phyloP scores from a whole-genome alignment of 2,888 invertebrate genomes.

The Trachelus tabidus region DNA sequence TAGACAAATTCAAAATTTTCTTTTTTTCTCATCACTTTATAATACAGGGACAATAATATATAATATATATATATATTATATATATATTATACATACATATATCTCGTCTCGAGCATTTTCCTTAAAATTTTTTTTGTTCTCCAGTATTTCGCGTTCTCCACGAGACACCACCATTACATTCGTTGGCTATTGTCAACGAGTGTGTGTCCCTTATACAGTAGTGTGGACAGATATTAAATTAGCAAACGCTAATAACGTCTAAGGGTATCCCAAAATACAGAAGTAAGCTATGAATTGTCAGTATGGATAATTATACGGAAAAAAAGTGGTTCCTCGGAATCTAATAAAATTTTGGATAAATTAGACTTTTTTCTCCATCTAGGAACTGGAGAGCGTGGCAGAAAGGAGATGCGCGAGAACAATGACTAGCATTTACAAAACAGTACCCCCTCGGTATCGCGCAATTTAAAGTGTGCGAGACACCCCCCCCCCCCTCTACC shows the following conservation, averaged over 20 bases:
- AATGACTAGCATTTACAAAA: conserved; percentile 8
- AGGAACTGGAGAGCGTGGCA: conserved; percentile 7
- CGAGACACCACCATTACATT: conserved; percentile 25
- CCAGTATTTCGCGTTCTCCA: conserved; percentile 6
- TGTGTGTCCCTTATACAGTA: conserved; percentile 12
- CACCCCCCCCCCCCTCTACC: accelerated
- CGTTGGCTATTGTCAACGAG: conserved; percentile 27
- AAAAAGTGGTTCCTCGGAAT: not conserved
- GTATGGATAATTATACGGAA: not conserved
- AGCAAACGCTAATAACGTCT: not conserved
- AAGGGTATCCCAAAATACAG: not conserved
- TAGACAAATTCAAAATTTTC: not conserved
- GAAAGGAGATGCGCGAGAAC: conserved; percentile 5
- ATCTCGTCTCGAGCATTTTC: not conserved
- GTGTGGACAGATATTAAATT: not conserved
- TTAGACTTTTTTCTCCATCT: not conserved
- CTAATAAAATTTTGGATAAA: not conserved
- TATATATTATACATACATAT: not conserved
- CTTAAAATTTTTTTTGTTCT: conserved; percentile 22
- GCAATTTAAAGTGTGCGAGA: not conserved
- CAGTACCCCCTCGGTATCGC: not conserved
- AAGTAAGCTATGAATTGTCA: not conserved
- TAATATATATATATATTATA: not conserved
- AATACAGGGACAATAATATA: not conserved
- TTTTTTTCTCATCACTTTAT: not conserved